Conservation (phyloP, 2,888 invertebrate genomes). For the Lepidochrysops patricia region DNA sequence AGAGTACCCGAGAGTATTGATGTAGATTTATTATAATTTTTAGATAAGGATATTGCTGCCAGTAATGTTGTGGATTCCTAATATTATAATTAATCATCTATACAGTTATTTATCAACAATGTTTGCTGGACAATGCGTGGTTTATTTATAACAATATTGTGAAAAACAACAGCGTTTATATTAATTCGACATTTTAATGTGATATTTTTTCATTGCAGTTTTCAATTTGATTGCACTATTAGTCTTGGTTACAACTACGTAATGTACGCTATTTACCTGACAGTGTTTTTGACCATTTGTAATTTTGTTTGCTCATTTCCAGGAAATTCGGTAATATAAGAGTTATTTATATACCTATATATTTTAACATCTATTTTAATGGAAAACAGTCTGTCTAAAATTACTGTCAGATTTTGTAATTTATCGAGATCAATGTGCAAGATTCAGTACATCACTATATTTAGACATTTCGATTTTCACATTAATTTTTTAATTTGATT, state of each 20-base stretch:
- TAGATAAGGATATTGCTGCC: neutral
- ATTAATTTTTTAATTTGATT: neutral
- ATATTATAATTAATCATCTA: too few relatives aligned
- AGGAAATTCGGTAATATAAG: neutral
- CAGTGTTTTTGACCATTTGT: neutral
- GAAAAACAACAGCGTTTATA: neutral
- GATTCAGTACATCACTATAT: neutral
- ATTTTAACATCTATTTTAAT: too few relatives aligned
- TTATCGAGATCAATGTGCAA: neutral
- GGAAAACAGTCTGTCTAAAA: too few relatives aligned
- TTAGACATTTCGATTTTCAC: neutral
- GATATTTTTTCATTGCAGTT: neutral
- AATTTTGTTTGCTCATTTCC: neutral
- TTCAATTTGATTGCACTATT: neutral
- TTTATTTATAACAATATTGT: neutral
- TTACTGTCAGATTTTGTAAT: too few relatives aligned
- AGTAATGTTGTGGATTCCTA: neutral
- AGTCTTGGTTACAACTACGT: neutral
- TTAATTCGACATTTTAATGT: neutral
- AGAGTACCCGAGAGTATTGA: slow-evolving; percentile 6
- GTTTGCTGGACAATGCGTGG: neutral
- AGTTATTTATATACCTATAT: too few relatives aligned
- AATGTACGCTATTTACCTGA: neutral
- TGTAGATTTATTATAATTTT: slow-evolving; percentile 5
- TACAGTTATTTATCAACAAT: neutral